phyloP scores from a whole-genome alignment of 2,113 vertebrate genomes.

The Pangasianodon hypophthalmus region DNA sequence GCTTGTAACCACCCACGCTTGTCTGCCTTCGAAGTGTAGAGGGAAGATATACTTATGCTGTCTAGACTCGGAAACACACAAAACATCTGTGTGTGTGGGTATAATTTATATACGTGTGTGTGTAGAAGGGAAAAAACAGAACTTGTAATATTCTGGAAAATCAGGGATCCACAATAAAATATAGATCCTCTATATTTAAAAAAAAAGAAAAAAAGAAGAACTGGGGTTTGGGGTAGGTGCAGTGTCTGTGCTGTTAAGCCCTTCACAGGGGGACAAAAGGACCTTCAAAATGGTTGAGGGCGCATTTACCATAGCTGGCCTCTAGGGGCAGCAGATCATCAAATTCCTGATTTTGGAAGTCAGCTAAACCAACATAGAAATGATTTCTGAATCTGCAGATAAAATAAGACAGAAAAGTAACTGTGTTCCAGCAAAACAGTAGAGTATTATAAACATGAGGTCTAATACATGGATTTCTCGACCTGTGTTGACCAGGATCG shows the following conservation, averaged over 20 bases:
- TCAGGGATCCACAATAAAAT: background rate
- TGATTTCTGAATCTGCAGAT: slow-evolving; percentile 17
- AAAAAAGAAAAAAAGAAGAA: background rate
- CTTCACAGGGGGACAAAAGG: slow-evolving; percentile 8
- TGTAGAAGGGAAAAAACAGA: background rate
- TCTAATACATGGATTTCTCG: slow-evolving; percentile 7
- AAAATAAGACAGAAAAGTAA: slow-evolving; percentile 9
- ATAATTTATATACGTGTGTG: background rate
- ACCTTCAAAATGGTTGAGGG: slow-evolving; percentile 32
- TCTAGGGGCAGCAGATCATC: slow-evolving; percentile 43
- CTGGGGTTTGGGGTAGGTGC: background rate
- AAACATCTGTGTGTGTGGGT: background rate
- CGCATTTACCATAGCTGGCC: background rate
- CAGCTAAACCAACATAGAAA: slow-evolving; percentile 26
- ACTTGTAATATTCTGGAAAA: background rate
- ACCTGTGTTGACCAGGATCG: background rate
- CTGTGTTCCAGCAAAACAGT: slow-evolving; percentile 14
- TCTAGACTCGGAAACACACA: slow-evolving; percentile 9
- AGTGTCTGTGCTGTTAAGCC: background rate
- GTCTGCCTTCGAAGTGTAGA: background rate
- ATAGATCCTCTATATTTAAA: background rate
- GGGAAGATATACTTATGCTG: slow-evolving; percentile 28
- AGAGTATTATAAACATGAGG: slow-evolving; percentile 12
- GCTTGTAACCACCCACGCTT: slow-evolving; percentile 12
- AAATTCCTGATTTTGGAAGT: slow-evolving; percentile 27